These are phyloP conservation scores for Chaenocephalus aceratus DNA, from an alignment of 2,113 vertebrate genomes.

Conservation along the genomic window DNA sequence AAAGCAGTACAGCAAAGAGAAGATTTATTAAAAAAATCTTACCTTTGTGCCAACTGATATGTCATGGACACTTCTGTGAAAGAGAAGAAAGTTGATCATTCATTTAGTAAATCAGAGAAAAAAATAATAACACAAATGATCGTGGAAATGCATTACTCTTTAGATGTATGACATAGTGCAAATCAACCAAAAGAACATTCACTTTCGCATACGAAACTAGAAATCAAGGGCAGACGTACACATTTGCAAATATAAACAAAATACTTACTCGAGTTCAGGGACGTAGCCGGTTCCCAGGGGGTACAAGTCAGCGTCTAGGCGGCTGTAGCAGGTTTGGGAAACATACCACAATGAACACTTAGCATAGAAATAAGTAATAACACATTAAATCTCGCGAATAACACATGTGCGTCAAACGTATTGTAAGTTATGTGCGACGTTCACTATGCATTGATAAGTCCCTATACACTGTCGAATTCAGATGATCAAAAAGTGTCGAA, in stretches of 20 bases:
- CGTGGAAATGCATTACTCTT: too few species aligned
- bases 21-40: constrained; percentile 69
- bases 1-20: neutral
- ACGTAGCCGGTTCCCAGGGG: constrained; percentile 87
- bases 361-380: neutral
- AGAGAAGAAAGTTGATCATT: neutral
- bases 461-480: constrained; percentile 8
- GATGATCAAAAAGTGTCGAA: neutral
- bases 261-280: constrained; percentile 86
- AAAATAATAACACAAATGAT: neutral
- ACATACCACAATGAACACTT: constrained; percentile 6
- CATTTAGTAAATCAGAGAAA: constrained; percentile 27
- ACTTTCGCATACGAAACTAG: too few species aligned
- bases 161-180: neutral
- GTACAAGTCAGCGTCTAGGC: constrained; percentile 87
- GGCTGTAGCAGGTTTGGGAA: constrained; percentile 61
- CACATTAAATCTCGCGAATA: neutral
- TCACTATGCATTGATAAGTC: neutral
- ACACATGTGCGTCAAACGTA: neutral
- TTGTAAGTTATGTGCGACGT: neutral
- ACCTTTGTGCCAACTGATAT: constrained; percentile 99
- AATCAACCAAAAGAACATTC: too few species aligned
- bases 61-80: constrained; percentile 96
- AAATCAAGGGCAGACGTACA: neutral
- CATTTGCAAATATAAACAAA: neutral